Conservation (phyloP, 2,113 vertebrate genomes). For the Coryphaenoides rupestris region DNA sequence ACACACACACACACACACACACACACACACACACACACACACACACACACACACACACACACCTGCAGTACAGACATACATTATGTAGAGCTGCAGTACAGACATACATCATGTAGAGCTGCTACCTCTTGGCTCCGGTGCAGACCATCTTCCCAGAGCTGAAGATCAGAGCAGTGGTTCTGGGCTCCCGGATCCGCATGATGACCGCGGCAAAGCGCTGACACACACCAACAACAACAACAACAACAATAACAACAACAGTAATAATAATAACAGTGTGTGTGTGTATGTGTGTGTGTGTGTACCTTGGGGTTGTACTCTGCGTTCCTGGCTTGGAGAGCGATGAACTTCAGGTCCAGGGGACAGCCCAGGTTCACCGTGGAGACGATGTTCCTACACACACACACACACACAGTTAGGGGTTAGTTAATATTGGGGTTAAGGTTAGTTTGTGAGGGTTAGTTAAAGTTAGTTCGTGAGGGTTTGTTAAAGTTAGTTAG, state of each 20-base stretch:
- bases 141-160: conserved; percentile 98
- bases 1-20: too few species aligned
- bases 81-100: neutral
- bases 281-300: neutral
- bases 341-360: conserved; percentile 94
- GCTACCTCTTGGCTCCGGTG: conserved; percentile 93
- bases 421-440: too few species aligned
- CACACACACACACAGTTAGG: neutral
- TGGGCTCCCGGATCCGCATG: conserved; percentile 93
- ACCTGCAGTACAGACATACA: neutral
- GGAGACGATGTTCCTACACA: conserved; percentile 90
- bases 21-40: neutral
- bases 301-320: conserved; percentile 95
- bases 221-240: conserved; percentile 9
- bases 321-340: conserved; percentile 92
- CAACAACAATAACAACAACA: neutral
- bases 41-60: neutral
- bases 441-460: too few species aligned
- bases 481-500: too few species aligned
- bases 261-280: neutral
- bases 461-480: too few species aligned
- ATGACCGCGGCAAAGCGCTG: conserved; percentile 96
- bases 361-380: conserved; percentile 93
- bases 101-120: neutral
- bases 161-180: conserved; percentile 95